phyloP scores from a whole-genome alignment of 2,113 vertebrate genomes.

The Dolichallabes microphthalmus region DNA sequence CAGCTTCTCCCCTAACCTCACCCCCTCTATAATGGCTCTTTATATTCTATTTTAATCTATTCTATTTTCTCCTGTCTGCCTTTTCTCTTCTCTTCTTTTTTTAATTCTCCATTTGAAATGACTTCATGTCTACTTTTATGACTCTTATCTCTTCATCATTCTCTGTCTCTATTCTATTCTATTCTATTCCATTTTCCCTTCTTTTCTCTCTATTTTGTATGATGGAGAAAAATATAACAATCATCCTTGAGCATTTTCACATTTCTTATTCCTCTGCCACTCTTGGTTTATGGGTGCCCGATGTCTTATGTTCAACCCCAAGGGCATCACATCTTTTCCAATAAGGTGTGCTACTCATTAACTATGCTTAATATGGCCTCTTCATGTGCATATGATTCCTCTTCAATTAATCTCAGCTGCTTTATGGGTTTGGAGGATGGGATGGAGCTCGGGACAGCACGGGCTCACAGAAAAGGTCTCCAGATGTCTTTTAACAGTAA shows the following conservation, averaged over 20 bases:
- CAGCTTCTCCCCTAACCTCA: neutral
- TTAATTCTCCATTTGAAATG: slow-evolving; percentile 56
- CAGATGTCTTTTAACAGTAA: slow-evolving; percentile 36
- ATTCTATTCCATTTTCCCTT: neutral
- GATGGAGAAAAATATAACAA: slow-evolving; percentile 65
- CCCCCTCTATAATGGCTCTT: neutral
- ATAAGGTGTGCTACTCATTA: slow-evolving; percentile 61
- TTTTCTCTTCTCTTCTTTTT: too few species aligned
- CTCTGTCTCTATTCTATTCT: neutral
- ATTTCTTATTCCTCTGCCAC: slow-evolving; percentile 61
- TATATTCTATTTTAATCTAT: neutral
- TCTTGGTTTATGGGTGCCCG: slow-evolving; percentile 59
- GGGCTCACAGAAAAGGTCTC: slow-evolving; percentile 14
- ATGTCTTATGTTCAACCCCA: slow-evolving; percentile 53
- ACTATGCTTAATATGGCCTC: slow-evolving; percentile 56
- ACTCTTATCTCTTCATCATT: neutral
- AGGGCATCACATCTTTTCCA: slow-evolving; percentile 57
- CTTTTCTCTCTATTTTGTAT: slow-evolving; percentile 63
- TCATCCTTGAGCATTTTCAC: slow-evolving; percentile 60
- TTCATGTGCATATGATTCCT: slow-evolving; percentile 52
- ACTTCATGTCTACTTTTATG: too few species aligned
- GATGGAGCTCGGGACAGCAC: neutral
- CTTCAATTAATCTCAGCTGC: slow-evolving; percentile 56
- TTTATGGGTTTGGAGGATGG: slow-evolving; percentile 36
- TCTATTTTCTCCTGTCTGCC: neutral